phyloP scores from a whole-genome alignment of 2,797 vertebrate genomes.

The Gobio occitaniae region DNA sequence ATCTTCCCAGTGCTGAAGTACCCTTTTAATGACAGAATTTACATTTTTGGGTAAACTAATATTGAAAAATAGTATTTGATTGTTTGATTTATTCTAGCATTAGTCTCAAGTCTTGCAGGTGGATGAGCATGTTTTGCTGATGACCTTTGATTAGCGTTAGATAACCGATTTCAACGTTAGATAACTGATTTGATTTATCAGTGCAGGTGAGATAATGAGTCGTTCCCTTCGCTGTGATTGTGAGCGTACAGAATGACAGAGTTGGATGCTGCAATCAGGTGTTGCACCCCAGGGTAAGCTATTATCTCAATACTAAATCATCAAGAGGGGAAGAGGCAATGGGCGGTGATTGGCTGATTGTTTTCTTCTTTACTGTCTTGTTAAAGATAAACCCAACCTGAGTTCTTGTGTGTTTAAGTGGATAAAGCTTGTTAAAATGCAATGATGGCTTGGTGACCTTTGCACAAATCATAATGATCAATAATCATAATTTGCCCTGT shows the following conservation, averaged over 20 bases:
- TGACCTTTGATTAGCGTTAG: constrained; percentile 43
- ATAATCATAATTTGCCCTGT: not conserved
- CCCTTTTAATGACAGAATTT: no score
- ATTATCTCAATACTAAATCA: constrained; percentile 59
- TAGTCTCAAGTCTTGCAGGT: not conserved
- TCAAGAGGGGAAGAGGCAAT: constrained; percentile 49
- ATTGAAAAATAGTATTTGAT: not conserved
- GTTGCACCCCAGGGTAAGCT: constrained; percentile 54
- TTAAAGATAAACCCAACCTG: constrained; percentile 5
- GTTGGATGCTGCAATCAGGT: constrained; percentile 57
- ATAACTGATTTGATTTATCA: constrained; percentile 27
- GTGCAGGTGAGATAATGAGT: constrained; percentile 47
- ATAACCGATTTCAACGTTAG: not conserved
- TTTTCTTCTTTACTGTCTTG: constrained; percentile 30
- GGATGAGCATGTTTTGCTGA: not conserved
- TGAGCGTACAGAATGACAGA: constrained; percentile 45
- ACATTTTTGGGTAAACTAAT: no score
- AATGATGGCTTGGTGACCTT: not conserved
- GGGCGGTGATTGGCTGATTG: constrained; percentile 48
- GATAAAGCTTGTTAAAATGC: constrained; percentile 20
- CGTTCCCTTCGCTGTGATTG: constrained; percentile 44
- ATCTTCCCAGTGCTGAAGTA: no score
- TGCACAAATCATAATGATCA: not conserved
- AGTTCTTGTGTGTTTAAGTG: constrained; percentile 12
- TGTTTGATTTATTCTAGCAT: constrained; percentile 12